These are phyloP conservation scores for Gymnobelideus leadbeateri DNA, from an alignment of 2,113 vertebrate genomes.

Conservation along the genomic window DNA sequence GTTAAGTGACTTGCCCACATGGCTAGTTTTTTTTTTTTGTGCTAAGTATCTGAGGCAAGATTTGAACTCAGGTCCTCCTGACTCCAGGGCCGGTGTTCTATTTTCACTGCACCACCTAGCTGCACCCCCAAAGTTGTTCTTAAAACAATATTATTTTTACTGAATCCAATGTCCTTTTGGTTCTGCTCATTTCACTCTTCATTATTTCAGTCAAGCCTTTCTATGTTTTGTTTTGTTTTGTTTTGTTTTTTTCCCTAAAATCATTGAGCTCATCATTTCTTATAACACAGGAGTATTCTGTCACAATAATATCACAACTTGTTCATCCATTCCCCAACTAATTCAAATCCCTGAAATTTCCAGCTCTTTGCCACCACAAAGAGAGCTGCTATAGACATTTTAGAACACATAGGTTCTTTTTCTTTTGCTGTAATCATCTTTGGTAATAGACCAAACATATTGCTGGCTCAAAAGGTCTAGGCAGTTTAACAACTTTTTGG, in stretches of 20 bases:
- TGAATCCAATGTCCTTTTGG: too few species aligned
- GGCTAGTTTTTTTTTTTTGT: too few species aligned
- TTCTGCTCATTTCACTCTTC: too few species aligned
- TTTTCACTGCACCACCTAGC: too few species aligned
- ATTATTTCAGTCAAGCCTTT: too few species aligned
- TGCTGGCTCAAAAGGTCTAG: neutral
- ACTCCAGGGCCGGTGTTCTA: too few species aligned
- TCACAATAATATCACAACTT: neutral
- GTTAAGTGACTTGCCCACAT: too few species aligned
- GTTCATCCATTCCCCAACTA: neutral
- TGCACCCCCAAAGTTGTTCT: neutral
- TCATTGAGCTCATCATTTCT: neutral
- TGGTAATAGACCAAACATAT: neutral
- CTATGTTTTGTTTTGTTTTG: too few species aligned
- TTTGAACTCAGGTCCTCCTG: too few species aligned
- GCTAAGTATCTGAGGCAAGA: too few species aligned
- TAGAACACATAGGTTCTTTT: neutral
- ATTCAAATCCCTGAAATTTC: neutral
- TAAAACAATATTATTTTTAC: neutral
- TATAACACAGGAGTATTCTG: neutral
- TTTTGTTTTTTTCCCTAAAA: too few species aligned
- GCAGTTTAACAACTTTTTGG: neutral
- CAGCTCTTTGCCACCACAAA: neutral
- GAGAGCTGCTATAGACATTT: neutral
- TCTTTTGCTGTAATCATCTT: neutral